These are phyloP conservation scores for Lasioglossum marginatum DNA, from an alignment of 2,888 invertebrate genomes.

Conservation along the genomic window DNA sequence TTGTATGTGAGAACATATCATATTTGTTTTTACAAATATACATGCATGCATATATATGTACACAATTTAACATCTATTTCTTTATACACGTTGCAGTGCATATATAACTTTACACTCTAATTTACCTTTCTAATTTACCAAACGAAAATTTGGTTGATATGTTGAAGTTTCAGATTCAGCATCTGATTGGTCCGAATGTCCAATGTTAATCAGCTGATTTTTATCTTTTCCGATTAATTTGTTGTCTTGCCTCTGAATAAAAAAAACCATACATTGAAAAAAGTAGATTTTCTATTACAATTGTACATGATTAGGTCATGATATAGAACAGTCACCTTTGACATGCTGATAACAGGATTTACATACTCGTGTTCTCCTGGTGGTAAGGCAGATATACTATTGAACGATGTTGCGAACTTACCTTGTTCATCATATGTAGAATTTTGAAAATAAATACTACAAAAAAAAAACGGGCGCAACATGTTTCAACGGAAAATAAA, in stretches of 20 bases:
- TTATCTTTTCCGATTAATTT: neutral
- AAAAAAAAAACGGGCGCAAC: constrained; percentile 37
- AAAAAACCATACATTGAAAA: neutral
- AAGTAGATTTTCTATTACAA: neutral
- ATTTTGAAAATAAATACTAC: constrained; percentile 82
- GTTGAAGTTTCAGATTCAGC: constrained; percentile 14
- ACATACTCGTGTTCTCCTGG: constrained; percentile 81
- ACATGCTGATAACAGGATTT: constrained; percentile 75
- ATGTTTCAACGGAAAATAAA: neutral
- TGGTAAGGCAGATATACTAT: constrained; percentile 68
- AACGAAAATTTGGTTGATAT: constrained; percentile 14
- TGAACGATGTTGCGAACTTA: constrained; percentile 52
- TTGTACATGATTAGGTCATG: neutral
- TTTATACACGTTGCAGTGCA: neutral
- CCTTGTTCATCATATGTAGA: constrained; percentile 75
- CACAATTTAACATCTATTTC: constrained; percentile 12
- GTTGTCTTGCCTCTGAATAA: constrained; percentile 14
- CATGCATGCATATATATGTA: constrained; percentile 11
- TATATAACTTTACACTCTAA: neutral
- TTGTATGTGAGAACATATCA: no score
- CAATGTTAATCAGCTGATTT: neutral
- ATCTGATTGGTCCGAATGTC: constrained; percentile 25
- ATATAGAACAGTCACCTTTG: constrained; percentile 33
- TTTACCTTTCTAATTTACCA: constrained; percentile 34
- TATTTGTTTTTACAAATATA: neutral